phyloP scores from a whole-genome alignment of 2,113 vertebrate species.

The Cephalopholis sonnerati region DNA sequence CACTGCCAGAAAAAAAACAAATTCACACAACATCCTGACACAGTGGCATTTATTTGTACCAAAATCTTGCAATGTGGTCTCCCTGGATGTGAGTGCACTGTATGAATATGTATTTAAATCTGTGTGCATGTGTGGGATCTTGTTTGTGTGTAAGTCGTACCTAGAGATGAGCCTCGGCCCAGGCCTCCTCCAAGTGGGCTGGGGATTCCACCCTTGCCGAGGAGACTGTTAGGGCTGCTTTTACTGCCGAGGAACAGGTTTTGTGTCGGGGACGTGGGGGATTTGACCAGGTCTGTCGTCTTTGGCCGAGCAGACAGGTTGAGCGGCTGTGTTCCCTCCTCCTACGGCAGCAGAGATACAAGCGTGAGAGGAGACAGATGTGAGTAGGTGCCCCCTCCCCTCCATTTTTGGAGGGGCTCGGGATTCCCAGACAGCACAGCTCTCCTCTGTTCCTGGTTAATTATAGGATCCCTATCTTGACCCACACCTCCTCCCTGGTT shows the following conservation, averaged over 20 bases:
- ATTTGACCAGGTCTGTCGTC: constrained; percentile 94
- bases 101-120: constrained; percentile 9
- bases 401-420: constrained; percentile 50
- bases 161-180: constrained; percentile 94
- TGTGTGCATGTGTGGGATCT: constrained; percentile 23
- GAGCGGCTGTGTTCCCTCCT: constrained; percentile 97
- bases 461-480: constrained; percentile 71
- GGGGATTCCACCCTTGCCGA: constrained; percentile 92
- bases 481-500: constrained; percentile 66
- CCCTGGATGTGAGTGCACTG: constrained; percentile 1
- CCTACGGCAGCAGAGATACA: constrained; percentile 85
- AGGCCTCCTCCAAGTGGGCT: constrained; percentile 90
- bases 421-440: constrained; percentile 68
- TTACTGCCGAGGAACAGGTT: constrained; percentile 94
- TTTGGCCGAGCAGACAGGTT: constrained; percentile 98
- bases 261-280: constrained; percentile 95
- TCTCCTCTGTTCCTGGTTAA: constrained; percentile 70
- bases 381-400: constrained; percentile 81
- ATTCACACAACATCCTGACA: neutral
- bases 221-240: constrained; percentile 91
- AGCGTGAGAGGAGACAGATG: constrained; percentile 80
- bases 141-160: constrained; percentile 83
- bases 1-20: neutral
- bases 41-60: constrained; percentile 3
- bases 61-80: constrained; percentile 20